These are phyloP conservation scores for Leptinotarsa defecta DNA, from an alignment of 1,140 invertebrate genomes.

Conservation along the genomic window DNA sequence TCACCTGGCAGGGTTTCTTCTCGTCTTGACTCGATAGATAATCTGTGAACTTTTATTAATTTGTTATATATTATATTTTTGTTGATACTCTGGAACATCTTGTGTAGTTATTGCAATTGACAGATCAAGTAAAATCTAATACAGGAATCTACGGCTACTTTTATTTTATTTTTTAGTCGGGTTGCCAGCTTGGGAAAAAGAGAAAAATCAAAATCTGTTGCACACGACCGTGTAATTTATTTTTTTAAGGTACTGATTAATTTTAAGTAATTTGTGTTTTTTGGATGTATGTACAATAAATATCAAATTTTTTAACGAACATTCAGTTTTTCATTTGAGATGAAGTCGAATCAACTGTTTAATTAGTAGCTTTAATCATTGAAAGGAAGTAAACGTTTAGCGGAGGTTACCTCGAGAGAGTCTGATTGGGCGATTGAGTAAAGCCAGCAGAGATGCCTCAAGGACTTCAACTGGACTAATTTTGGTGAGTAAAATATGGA, in stretches of 20 bases:
- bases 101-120: constrained; percentile 26
- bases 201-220: constrained; percentile 3
- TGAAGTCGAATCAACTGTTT: too few relatives aligned
- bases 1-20: constrained; percentile 26
- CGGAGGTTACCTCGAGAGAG: too few relatives aligned
- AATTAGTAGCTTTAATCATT: too few relatives aligned
- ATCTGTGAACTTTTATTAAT: constrained; percentile 9
- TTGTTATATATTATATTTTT: constrained; percentile 27
- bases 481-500: too few relatives aligned
- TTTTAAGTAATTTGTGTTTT: constrained; percentile 35
- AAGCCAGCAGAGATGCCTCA: too few relatives aligned
- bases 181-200: neutral
- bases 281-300: constrained; percentile 26
- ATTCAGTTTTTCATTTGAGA: constrained; percentile 17
- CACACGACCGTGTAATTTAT: constrained; percentile 7
- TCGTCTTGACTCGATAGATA: constrained; percentile 7
- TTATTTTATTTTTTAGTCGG: constrained; percentile 10
- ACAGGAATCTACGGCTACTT: constrained; percentile 12
- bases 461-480: too few relatives aligned
- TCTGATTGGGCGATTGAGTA: too few relatives aligned
- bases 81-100: constrained; percentile 20
- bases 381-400: too few relatives aligned
- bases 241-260: constrained; percentile 36
- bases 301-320: constrained; percentile 20
- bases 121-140: constrained; percentile 26